phyloP scores from a whole-genome alignment of 2,797 vertebrate genomes.

The Darevskia nairensis region DNA sequence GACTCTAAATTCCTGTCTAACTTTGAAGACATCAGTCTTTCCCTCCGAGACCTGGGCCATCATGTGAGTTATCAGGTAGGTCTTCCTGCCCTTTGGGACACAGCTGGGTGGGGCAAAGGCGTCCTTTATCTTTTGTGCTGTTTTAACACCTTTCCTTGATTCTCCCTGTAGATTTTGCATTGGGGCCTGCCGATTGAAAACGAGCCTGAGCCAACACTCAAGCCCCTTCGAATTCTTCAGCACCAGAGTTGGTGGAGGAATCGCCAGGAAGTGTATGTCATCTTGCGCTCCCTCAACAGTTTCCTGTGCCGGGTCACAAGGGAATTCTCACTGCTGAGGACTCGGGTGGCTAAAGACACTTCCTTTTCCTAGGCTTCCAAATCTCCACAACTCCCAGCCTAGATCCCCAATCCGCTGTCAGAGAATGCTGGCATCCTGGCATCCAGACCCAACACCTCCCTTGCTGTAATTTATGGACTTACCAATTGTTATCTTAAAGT shows the following conservation, averaged over 20 bases:
- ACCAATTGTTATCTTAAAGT: not conserved
- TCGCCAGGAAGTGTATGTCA: not conserved
- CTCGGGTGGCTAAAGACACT: not conserved
- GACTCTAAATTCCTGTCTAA: not conserved
- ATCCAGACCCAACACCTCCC: not conserved
- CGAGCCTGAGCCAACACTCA: not conserved
- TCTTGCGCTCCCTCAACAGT: constrained; percentile 7
- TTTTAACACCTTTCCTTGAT: not conserved
- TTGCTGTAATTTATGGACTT: constrained; percentile 14
- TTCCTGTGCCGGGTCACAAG: constrained; percentile 2
- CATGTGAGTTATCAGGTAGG: constrained; percentile 33
- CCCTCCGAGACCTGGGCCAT: constrained; percentile 25
- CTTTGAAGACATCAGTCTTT: constrained; percentile 4
- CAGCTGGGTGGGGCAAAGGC: not conserved
- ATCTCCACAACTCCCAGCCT: not conserved
- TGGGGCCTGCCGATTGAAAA: not conserved
- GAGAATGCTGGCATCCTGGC: not conserved
- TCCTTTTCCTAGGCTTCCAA: not conserved
- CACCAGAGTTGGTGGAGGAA: constrained; percentile 12
- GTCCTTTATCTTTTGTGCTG: not conserved
- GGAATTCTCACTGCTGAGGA: constrained; percentile 21
- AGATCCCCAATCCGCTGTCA: not conserved
- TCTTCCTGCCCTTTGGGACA: not conserved
- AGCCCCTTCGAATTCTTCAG: not conserved
- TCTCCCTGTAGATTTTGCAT: constrained; percentile 14